Base-by-base conservation (phyloP, 2,113 vertebrate genomes). In the Megaceryle torquata region DNA sequence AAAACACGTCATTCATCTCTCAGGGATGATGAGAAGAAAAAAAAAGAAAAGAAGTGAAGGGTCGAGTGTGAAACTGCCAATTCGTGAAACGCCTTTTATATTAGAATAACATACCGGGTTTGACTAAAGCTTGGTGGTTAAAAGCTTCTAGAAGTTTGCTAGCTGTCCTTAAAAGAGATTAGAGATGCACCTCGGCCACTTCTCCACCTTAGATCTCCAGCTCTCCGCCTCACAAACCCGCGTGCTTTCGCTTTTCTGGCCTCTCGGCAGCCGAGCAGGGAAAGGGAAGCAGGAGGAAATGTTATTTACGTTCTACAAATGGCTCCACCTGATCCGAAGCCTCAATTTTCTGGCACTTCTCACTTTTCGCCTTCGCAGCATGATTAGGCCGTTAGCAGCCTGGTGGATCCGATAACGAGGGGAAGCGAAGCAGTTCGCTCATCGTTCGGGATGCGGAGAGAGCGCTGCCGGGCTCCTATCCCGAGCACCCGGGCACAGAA, bases 331-430 rank as follows among this genome's bases (percentile, higher is more conserved):
- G 93, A 85, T 82, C 70, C 6, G 76, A 81, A 74, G 90, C 87
- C 44, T 95, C 87, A 1, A 82, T 95, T 94, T 92, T 82, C 95
- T 53, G 89, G 80, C 91, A 63, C 92, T 48, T 95, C 85, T 96
- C 91, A 72, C 80, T 93, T 95, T 89, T 95, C 82, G 69, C 82
- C 80, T 88, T 72, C 75, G 6, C 91, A 96, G 86, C 86, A 85
- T 0, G 79, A 89, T 77, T 6, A 57, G 88, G 90, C 93, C 48
- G 19, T 37, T 13, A 11, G 88, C 39, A 9, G 46, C 56, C 81
- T 11, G 77, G 12, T 6, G 41, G 91, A 91, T 95, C 71, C 77
- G 33, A 17, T 92, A 87, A 31, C 89, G 24, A 24, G 57, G 57
- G 75, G 31, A 79, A 85, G 75, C 5, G 25, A 43, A 39, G 57